Base-by-base conservation (phyloP, 1,140 invertebrate genomes). In the Meloidogyne hapla region DNA sequence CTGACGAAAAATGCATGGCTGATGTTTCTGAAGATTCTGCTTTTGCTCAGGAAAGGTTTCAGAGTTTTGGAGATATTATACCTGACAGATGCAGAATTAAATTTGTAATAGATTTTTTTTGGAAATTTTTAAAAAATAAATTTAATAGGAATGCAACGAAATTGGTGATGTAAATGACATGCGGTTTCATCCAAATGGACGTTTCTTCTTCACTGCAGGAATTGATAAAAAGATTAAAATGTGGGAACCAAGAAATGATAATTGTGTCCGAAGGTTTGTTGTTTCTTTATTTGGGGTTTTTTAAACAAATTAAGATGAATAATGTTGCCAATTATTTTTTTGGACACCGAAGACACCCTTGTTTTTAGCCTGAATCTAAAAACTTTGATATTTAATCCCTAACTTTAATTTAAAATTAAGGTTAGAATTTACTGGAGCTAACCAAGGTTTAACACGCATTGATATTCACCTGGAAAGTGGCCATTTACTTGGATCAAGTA, bases 211-310 rank as follows among this genome's bases (percentile, higher is more conserved):
- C 78, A 83, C 81, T 21, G 76, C 63, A 26, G 80, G 80, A 28
- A 83, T 61, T 42, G 80, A 81, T 62, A 81, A 81, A 65, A 83
- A 65, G 18, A 72, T 81, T 18, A 81, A 78, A 42, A 79, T 81
- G 68, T 81, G 56, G 33, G 81, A 82, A 23, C 63, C 40, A 26
- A 61, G 64, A 28, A 62, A 56, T n/a, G 77, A 78, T 21, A 79
- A 18, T 23, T 79, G 64, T 40, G 25, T 33, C n/a, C 80, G 80
- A 64, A 78, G 61, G 77, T 78, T 62, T 23, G 45, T 69, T 21
- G 12, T 45, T 45, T 26, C 3, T 40, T 38, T 42, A n/a, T 15
- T 42, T 28, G 6, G 21, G 13, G 1, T 40, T 23, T 15, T 48
- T 69, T 13, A n/a, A n/a, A n/a, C n/a, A n/a, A n/a, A n/a, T n/a